Base-by-base conservation (phyloP, 1,140 invertebrate genomes). In the Copidosoma floridanum region DNA sequence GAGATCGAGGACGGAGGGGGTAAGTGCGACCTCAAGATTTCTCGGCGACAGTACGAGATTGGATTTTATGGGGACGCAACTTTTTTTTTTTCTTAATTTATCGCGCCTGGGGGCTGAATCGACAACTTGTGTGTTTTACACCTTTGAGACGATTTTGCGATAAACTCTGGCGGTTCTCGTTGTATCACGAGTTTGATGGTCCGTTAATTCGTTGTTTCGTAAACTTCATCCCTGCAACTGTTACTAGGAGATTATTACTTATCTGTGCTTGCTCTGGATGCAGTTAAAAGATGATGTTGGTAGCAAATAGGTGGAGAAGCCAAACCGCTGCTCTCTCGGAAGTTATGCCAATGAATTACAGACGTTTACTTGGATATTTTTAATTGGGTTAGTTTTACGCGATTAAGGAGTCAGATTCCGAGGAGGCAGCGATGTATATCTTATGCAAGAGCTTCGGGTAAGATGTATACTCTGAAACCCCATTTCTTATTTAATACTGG, bases 1-100 rank as follows among this genome's bases (percentile, higher is more conserved):
- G 10, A 23, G 44, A 23, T 14, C 20, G 21, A 20, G n/a, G 37
- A 40, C 14, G 12, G 37, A 7, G 16, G 21, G 43, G 2, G 16
- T 21, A 23, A 23, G 44, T 20, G 23, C 23, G 12, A 12, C 29
- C 29, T 12, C 29, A n/a, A 32, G 29, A 32, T 41, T 16, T 5
- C 38, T 41, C 38, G 16, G 11, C 16, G 37, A 51, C 48, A 58
- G 43, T 58, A 43, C 24, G 46, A 58, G 37, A 58, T 58, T 58
- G 38, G 27, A 58, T 58, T 57, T 57, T 57, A 50, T 29, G 46
- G 56, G 7, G 14, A 12, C 18, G 18, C 20, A 32, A 23, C 35
- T 29, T 26, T 3, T 21, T 8, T 24, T 18, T 51, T 57, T 57
- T 40, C 29, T 21, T 40, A 57, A 57, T 48, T 37, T 57, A 48